These are phyloP conservation scores for Luscinia luscinia DNA, from an alignment of 2,797 vertebrate genomes.

Conservation along the genomic window DNA sequence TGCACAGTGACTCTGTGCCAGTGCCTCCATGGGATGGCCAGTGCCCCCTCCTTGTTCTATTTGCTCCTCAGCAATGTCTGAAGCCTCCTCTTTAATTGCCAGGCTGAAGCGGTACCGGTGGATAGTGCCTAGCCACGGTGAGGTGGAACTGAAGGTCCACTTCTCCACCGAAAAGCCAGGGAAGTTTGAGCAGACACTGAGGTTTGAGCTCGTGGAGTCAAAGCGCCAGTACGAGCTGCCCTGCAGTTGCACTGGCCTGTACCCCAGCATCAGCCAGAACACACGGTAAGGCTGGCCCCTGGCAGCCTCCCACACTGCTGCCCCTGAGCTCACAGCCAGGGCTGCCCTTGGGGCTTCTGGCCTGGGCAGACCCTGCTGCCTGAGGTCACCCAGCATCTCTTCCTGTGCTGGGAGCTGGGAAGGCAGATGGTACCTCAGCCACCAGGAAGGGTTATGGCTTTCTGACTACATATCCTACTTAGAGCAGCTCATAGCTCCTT, in stretches of 20 bases:
- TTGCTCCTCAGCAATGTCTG: not conserved
- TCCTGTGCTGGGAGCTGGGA: not conserved
- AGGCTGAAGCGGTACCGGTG: slow-evolving; percentile 87
- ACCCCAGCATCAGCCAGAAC: slow-evolving; percentile 85
- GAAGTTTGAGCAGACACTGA: slow-evolving; percentile 83
- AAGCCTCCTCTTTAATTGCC: slow-evolving; percentile 3
- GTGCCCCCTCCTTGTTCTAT: not conserved
- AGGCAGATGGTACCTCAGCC: not conserved
- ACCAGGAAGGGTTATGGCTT: not conserved
- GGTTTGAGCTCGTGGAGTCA: slow-evolving; percentile 88
- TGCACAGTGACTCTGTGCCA: rapidly evolving
- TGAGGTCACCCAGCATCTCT: not conserved
- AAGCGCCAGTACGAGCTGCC: slow-evolving; percentile 81
- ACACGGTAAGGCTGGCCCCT: slow-evolving; percentile 77
- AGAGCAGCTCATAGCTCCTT: not conserved
- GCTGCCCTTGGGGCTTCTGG: not conserved
- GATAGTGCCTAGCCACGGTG: slow-evolving; percentile 81
- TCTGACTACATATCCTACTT: not conserved
- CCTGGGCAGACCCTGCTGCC: not conserved
- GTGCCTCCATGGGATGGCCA: not conserved
- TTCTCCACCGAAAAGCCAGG: slow-evolving; percentile 81
- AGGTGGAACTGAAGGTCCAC: slow-evolving; percentile 80
- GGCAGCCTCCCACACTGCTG: not conserved
- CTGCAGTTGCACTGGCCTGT: slow-evolving; percentile 83
- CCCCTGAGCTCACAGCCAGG: not conserved